Evolutionary conservation across 2,113 vertebrate species (phyloP).

Genomic region (Dromas ardeola): DNA sequence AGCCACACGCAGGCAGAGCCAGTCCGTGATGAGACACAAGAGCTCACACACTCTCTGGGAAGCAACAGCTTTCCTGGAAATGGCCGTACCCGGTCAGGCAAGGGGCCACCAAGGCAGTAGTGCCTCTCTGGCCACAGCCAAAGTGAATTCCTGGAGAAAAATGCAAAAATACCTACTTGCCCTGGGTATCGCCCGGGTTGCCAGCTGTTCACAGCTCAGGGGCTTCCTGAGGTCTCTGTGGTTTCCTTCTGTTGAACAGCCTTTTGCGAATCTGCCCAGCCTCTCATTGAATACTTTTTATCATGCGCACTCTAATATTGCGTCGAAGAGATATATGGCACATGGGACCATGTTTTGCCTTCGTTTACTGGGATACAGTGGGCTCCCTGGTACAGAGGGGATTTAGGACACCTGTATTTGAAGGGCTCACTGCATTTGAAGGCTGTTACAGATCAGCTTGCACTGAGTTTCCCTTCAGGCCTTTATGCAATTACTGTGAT

Average conservation of each 20-base stretch:
- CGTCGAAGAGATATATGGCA: background rate
- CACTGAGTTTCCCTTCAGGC: background rate
- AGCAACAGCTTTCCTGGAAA: background rate
- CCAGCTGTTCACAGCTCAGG: background rate
- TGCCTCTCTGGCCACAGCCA: background rate
- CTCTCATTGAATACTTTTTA: background rate
- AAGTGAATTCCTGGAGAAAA: background rate
- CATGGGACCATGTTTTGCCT: background rate
- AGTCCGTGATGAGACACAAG: background rate
- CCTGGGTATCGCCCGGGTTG: background rate
- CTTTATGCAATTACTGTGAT: background rate
- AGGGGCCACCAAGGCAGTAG: background rate
- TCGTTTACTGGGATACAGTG: background rate
- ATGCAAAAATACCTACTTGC: background rate
- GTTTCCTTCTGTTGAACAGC: background rate
- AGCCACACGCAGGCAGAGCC: background rate
- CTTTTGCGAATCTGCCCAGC: background rate
- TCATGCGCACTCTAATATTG: background rate
- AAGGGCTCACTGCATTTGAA: background rate
- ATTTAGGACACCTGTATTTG: background rate
- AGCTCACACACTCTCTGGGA: background rate
- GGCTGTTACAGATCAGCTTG: background rate
- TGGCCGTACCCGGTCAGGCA: rapidly evolving
- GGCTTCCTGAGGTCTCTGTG: background rate
- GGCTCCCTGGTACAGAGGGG: background rate